These are phyloP conservation scores for Potamilus streckersoni DNA, from an alignment of 1,140 invertebrate genomes.

Conservation along the genomic window DNA sequence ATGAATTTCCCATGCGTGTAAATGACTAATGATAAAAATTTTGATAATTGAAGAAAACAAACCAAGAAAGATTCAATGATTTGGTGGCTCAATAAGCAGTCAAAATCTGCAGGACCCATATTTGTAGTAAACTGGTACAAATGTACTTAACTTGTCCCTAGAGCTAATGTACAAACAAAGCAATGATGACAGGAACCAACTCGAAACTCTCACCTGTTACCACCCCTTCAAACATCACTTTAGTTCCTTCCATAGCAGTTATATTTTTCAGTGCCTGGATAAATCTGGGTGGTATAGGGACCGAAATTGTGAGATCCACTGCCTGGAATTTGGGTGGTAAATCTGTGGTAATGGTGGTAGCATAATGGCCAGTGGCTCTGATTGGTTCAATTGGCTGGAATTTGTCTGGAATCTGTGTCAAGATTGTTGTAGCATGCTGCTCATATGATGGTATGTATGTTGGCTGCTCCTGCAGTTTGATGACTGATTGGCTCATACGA, in stretches of 20 bases:
- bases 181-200: not conserved
- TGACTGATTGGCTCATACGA: slow-evolving; percentile 41
- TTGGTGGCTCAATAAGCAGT: too few relatives aligned
- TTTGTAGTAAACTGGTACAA: too few relatives aligned
- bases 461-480: slow-evolving; percentile 33
- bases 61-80: too few relatives aligned
- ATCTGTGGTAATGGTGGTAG: slow-evolving; percentile 56
- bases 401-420: slow-evolving; percentile 42
- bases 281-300: slow-evolving; percentile 83
- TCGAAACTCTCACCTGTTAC: slow-evolving; percentile 75
- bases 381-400: slow-evolving; percentile 29
- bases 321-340: slow-evolving; percentile 59
- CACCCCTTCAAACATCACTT: slow-evolving; percentile 95
- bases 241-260: slow-evolving; percentile 68
- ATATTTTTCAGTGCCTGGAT: slow-evolving; percentile 76
- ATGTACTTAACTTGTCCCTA: too few relatives aligned
- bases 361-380: slow-evolving; percentile 44
- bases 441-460: slow-evolving; percentile 44
- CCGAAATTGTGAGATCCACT: slow-evolving; percentile 62
- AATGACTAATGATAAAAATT: too few relatives aligned
- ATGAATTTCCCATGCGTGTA: too few relatives aligned
- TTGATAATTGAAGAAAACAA: too few relatives aligned
- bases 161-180: too few relatives aligned
- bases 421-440: slow-evolving; percentile 51
- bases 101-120: too few relatives aligned